Evolutionary conservation across 2,797 vertebrate species (phyloP).

Genomic region (Poeciliopsis paucimaculata): DNA sequence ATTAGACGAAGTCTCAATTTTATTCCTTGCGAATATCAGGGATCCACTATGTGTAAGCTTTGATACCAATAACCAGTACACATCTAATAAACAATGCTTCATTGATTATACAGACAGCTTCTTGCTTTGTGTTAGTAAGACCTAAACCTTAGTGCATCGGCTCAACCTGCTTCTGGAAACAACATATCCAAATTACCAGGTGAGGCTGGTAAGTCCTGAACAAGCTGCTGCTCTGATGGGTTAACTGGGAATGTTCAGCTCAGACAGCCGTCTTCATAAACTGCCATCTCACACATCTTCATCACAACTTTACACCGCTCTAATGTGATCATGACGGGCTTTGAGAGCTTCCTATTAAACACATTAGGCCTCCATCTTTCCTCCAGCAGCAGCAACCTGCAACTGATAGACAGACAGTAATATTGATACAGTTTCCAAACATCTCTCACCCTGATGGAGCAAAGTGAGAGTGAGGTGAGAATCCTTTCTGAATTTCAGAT

Average conservation of each 20-base stretch:
- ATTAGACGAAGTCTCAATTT: background rate
- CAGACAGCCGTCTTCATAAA: background rate
- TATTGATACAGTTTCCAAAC: background rate
- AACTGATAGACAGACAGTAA: background rate
- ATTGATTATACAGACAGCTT: background rate
- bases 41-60: background rate
- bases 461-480: background rate
- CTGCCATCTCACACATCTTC: background rate
- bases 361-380: background rate
- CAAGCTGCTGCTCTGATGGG: background rate
- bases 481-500: background rate
- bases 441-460: background rate
- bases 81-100: background rate
- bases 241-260: background rate
- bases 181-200: background rate
- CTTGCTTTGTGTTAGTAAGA: background rate
- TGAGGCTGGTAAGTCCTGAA: background rate
- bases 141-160: background rate
- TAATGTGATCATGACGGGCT: background rate
- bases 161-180: background rate
- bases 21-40: no score
- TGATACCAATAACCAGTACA: background rate
- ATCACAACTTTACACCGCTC: background rate
- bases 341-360: background rate
- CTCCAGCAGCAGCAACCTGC: background rate